Conservation (phyloP, 2,888 invertebrate species). For the Cancer borealis region DNA sequence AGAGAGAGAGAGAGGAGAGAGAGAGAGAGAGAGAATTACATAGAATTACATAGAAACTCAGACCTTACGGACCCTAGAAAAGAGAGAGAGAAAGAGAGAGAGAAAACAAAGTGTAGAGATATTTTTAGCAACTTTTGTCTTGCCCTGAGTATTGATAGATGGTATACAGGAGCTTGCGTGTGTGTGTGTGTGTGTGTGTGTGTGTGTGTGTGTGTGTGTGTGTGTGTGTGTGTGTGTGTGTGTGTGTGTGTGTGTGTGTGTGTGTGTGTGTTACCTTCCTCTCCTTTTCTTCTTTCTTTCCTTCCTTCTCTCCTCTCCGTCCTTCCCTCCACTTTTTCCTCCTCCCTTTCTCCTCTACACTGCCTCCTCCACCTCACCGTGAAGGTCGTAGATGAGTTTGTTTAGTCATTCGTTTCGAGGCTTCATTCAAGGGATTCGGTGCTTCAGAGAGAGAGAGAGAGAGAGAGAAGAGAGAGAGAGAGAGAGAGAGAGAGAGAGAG, state of each 20-base stretch:
- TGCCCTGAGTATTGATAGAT: neutral
- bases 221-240: no score
- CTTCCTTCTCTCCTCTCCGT: neutral
- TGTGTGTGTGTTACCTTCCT: neutral
- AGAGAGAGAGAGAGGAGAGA: constrained; percentile 32
- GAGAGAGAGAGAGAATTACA: neutral
- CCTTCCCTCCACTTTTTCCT: neutral
- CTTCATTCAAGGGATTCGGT: neutral
- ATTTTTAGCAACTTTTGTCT: neutral
- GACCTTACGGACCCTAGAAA: no score
- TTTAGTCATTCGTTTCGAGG: neutral
- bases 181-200: no score
- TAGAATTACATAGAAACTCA: no score
- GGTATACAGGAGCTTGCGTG: neutral
- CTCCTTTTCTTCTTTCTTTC: neutral
- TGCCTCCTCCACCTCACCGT: neutral
- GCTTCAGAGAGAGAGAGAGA: neutral
- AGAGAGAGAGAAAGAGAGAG: no score
- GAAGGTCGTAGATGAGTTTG: neutral
- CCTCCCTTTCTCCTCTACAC: neutral
- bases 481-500: constrained; percentile 28
- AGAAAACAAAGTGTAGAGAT: neutral
- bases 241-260: no score
- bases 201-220: no score
- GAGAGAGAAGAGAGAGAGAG: constrained; percentile 28